These are phyloP conservation scores for Operophtera brumata DNA, from an alignment of 2,888 invertebrate species.

Conservation along the genomic window DNA sequence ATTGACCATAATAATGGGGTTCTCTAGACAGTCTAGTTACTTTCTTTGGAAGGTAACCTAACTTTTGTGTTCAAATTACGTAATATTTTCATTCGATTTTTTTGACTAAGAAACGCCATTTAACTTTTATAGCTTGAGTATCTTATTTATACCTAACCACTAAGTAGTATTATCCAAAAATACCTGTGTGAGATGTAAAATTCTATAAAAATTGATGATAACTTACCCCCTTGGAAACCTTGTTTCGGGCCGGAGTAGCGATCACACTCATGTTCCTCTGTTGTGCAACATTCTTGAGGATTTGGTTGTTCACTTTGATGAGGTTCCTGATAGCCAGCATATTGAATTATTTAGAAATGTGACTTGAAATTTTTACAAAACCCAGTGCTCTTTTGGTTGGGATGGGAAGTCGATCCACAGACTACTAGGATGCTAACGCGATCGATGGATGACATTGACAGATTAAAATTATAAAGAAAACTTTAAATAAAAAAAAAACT, in stretches of 20 bases:
- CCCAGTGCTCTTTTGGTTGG: background rate
- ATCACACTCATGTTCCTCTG: conserved; percentile 65
- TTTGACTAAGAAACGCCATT: background rate
- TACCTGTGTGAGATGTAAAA: background rate
- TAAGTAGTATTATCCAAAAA: background rate
- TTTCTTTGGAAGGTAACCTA: conserved; percentile 29
- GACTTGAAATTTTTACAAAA: conserved; percentile 5
- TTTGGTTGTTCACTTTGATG: conserved; percentile 52
- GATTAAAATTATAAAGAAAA: background rate
- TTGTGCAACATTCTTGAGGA: conserved; percentile 60
- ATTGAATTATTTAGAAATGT: conserved; percentile 38
- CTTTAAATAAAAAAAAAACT: no score
- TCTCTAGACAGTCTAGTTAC: no score
- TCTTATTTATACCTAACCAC: background rate
- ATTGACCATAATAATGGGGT: no score
- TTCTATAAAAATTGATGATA: background rate
- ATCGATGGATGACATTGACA: background rate
- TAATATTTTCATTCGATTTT: conserved; percentile 31
- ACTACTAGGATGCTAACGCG: no score
- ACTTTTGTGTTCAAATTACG: conserved; percentile 37
- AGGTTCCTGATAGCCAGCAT: conserved; percentile 64
- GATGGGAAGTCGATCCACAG: no score
- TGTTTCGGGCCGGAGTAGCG: conserved; percentile 55
- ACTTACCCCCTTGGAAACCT: conserved; percentile 63
- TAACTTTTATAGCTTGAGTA: no score